These are phyloP conservation scores for Pangasianodon hypophthalmus DNA, from an alignment of 2,113 vertebrate species.

Conservation along the genomic window DNA sequence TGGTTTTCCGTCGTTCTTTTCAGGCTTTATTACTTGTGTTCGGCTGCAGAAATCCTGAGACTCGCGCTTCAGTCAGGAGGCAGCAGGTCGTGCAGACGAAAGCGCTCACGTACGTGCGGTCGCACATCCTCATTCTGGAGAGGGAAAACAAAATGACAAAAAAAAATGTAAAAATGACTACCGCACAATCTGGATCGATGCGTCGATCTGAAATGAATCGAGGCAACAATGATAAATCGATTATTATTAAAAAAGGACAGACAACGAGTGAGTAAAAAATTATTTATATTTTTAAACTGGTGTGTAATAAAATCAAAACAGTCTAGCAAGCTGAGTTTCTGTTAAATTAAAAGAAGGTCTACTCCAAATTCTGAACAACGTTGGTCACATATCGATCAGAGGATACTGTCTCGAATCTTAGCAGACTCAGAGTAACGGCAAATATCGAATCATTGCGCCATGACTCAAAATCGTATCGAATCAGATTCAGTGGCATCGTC, in stretches of 20 bases:
- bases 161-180: no score
- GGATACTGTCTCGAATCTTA: not conserved
- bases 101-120: slow-evolving; percentile 88
- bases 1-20: slow-evolving; percentile 48
- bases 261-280: no score
- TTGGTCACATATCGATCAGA: no score
- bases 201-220: not conserved
- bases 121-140: slow-evolving; percentile 87
- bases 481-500: not conserved
- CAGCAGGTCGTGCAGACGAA: slow-evolving; percentile 89
- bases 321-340: no score
- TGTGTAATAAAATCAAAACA: no score
- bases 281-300: no score
- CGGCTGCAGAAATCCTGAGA: slow-evolving; percentile 40
- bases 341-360: no score
- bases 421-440: not conserved
- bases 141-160: not conserved
- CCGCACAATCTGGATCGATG: not conserved
- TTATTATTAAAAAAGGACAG: not conserved
- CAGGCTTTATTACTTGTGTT: slow-evolving; percentile 44
- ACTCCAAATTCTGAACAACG: no score
- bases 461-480: not conserved
- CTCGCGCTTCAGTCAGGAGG: slow-evolving; percentile 79
- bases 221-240: not conserved
- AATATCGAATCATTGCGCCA: not conserved